Percentiles rank a stretch among this genome's conserved stretches.
These are phyloP conservation scores for Tetragonisca angustula DNA, from an alignment of 2,888 invertebrate genomes.

Conservation along the genomic window DNA sequence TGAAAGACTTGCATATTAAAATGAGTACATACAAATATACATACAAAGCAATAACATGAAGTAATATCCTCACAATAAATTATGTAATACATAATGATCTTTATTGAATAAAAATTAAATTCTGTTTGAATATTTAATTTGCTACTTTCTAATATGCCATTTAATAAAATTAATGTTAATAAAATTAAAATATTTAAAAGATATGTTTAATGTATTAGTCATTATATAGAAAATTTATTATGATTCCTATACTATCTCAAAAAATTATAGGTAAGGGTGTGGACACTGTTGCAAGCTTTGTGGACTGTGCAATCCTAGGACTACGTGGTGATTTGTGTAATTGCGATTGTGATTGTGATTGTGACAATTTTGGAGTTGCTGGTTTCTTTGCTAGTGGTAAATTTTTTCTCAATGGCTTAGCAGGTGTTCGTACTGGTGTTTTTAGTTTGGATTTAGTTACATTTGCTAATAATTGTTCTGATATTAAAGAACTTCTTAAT, in stretches of 20 bases:
- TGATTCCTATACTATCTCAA: conserved; percentile 23
- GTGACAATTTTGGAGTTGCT: conserved; percentile 33
- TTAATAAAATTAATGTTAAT: background rate
- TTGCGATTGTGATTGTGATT: conserved; percentile 36
- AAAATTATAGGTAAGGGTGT: conserved; percentile 62
- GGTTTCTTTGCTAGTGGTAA: conserved; percentile 63
- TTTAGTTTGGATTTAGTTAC: conserved; percentile 53
- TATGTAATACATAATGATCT: background rate
- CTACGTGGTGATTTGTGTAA: conserved; percentile 57
- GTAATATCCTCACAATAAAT: background rate
- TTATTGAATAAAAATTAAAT: conserved; percentile 2
- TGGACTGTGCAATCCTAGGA: conserved; percentile 46
- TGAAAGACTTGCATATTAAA: background rate
- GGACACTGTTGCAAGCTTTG: conserved; percentile 58
- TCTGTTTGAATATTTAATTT: background rate
- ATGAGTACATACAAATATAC: background rate
- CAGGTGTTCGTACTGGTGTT: conserved; percentile 68
- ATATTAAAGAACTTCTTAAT: conserved; percentile 86
- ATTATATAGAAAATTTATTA: background rate
- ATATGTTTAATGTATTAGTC: background rate
- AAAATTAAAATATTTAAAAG: conserved; percentile 16
- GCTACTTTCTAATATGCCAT: background rate
- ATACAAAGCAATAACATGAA: background rate
- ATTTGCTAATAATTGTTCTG: conserved; percentile 74
- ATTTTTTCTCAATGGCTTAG: conserved; percentile 77